Evolutionary conservation across 2,113 vertebrate species (phyloP).

Genomic region (Plecotus auritus): DNA sequence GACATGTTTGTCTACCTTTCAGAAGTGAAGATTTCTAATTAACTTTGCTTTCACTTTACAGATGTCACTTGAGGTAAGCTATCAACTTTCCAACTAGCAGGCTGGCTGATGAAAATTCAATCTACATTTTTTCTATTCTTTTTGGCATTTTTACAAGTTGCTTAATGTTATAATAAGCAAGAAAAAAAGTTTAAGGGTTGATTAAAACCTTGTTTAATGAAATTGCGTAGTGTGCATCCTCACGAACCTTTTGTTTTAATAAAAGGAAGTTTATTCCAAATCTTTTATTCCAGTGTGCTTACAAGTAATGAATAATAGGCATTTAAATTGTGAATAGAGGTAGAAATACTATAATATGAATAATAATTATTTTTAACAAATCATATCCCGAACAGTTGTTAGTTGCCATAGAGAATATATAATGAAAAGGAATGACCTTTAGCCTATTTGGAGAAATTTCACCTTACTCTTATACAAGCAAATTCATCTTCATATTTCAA

Average conservation of each 20-base stretch:
- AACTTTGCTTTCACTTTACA: slow-evolving; percentile 62
- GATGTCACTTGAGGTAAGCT: slow-evolving; percentile 48
- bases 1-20: slow-evolving; percentile 40
- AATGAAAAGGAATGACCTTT: slow-evolving; percentile 12
- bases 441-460: not conserved
- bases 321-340: not conserved
- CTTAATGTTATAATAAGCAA: slow-evolving; percentile 43
- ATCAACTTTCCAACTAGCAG: slow-evolving; percentile 40
- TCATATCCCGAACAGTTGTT: not conserved
- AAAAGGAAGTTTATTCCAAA: slow-evolving; percentile 42
- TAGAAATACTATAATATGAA: not conserved
- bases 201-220: slow-evolving; percentile 49
- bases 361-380: slow-evolving; percentile 30
- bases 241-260: not conserved
- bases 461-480: not conserved
- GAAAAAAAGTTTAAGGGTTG: slow-evolving; percentile 29
- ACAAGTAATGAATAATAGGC: not conserved
- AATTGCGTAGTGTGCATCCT: slow-evolving; percentile 13
- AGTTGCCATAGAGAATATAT: not conserved
- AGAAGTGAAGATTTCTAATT: slow-evolving; percentile 57
- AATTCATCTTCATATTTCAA: not conserved
- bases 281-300: not conserved
- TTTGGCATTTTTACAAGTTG: slow-evolving; percentile 30
- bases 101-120: slow-evolving; percentile 58
- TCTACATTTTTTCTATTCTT: slow-evolving; percentile 11